phyloP scores from a whole-genome alignment of 2,113 vertebrate genomes.

The Elachura formosa region DNA sequence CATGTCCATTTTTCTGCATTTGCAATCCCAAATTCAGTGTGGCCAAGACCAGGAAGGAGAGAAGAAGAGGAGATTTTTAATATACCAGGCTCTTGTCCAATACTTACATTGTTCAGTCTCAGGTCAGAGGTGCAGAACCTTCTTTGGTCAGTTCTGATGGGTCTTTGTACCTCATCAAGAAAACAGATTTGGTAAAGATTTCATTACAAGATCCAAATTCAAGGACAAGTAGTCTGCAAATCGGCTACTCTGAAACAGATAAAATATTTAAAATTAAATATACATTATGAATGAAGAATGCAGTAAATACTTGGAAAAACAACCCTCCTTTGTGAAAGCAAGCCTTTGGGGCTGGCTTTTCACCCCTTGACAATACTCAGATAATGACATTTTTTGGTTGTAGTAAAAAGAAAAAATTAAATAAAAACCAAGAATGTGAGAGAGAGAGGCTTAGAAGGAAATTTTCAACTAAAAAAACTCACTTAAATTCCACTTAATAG shows the following conservation, averaged over 20 bases:
- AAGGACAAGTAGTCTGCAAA: not conserved
- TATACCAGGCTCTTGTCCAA: not conserved
- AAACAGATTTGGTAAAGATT: slow-evolving; percentile 49
- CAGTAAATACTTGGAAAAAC: not conserved
- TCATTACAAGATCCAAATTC: not conserved
- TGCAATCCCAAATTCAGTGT: not conserved
- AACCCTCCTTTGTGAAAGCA: not conserved
- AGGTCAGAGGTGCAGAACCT: slow-evolving; percentile 45
- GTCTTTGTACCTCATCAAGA: slow-evolving; percentile 25
- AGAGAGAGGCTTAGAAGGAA: not conserved
- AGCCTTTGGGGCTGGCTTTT: not conserved
- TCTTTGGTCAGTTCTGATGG: not conserved
- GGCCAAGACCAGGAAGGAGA: not conserved
- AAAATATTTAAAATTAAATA: not conserved
- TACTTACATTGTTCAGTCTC: slow-evolving; percentile 51
- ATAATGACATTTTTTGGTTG: not conserved
- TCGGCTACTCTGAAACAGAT: not conserved
- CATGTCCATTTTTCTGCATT: not conserved
- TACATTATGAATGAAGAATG: not conserved
- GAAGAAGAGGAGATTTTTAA: not conserved
- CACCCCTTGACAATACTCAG: not conserved
- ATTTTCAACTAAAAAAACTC: not conserved
- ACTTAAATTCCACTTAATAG: not conserved
- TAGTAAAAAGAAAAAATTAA: not conserved
- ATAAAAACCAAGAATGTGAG: not conserved